Evolutionary conservation across 2,113 vertebrate species (phyloP).

Genomic region (Malurus melanocephalus): DNA sequence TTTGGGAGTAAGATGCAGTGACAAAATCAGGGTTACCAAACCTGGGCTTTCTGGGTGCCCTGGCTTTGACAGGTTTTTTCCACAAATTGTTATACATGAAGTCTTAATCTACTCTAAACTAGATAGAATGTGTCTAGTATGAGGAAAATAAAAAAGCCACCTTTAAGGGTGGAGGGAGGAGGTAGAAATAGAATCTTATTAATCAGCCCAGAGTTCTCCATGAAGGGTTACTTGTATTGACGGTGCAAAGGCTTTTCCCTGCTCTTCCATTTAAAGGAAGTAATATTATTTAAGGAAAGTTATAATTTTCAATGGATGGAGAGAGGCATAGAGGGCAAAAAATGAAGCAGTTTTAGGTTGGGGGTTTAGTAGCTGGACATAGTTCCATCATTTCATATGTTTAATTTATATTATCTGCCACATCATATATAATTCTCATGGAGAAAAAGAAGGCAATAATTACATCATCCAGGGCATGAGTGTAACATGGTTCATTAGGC

Average conservation of each 20-base stretch:
- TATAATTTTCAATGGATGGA: not conserved
- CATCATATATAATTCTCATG: not conserved
- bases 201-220: not conserved
- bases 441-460: not conserved
- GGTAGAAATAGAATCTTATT: not conserved
- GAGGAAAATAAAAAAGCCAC: not conserved
- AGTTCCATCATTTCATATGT: not conserved
- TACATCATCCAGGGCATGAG: not conserved
- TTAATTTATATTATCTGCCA: conserved; percentile 2
- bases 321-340: not conserved
- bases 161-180: not conserved
- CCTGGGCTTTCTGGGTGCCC: not conserved
- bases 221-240: not conserved
- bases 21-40: not conserved
- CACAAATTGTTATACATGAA: not conserved
- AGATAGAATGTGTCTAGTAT: not conserved
- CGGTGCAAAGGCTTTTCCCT: not conserved
- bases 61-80: not conserved
- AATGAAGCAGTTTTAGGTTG: not conserved
- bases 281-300: not conserved
- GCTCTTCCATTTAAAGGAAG: not conserved
- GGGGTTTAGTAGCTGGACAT: not conserved
- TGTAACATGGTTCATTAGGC: not conserved
- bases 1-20: not conserved
- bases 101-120: not conserved